Evolutionary conservation across 2,888 invertebrate genomes (phyloP), one percentile per base, ranked within the genome.

Genomic region (Dicranocentrus wangi): DNA sequence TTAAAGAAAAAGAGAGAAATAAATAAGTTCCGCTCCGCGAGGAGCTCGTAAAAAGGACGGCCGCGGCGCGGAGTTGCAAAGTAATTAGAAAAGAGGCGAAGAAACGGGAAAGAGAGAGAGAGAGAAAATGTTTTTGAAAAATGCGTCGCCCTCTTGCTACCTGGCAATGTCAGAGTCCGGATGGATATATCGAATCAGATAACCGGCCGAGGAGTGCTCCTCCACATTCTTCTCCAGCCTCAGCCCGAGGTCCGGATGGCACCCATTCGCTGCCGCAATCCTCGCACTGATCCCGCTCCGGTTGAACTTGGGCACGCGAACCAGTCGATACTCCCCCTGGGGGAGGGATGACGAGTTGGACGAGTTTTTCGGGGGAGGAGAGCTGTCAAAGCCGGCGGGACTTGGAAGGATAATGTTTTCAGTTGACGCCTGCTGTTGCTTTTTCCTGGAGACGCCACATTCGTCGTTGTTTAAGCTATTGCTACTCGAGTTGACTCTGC

Each of bases 191-290:
- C 90, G 89, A 70, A 91, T 90, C 81, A 90, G 87, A 85, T 90
- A 91, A 58, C 89, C 88, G 15, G 21, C 43, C 0, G 55, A 19
- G 10, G 92, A 90, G 84, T 91, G 91, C 89, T 92, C 92, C 86
- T 90, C 91, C 87, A 91, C 91, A 83, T 90, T 90, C 73, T 90
- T 90, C 63, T 89, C 90, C 61, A 85, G 63, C n/a, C 68, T 70
- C 25, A 85, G 55, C 43, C 85, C 85, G 25, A 85, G 32, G 23
- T 85, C 83, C 15, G 27, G 17, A 28, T 66, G n/a, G 10, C 23
- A 5, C 3, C 60, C 60, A 27, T 25, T 39, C 1, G 39, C 61
- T 5, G 47, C 47, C 15, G 17, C n/a, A n/a, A 47, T 47, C 15
- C 47, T 47, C 8, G 47, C 17, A 27, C 60, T 19, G 19, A 63